Conservation (phyloP, 2,797 vertebrate genomes). For the Hyperoplus immaculatus region DNA sequence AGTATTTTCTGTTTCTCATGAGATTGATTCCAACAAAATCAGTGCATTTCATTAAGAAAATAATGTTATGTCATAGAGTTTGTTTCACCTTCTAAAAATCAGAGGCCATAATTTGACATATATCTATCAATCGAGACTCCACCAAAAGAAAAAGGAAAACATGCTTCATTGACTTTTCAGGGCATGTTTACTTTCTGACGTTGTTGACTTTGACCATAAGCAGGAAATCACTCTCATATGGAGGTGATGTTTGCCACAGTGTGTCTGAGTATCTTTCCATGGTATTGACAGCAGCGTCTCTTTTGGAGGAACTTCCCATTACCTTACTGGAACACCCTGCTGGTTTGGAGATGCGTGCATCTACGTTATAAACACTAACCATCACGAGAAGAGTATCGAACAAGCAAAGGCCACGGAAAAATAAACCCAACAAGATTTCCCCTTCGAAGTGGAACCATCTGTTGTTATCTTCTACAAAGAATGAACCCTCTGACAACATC, state of each 20-base stretch:
- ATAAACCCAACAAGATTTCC: constrained; percentile 75
- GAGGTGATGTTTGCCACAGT: constrained; percentile 58
- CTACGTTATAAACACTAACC: constrained; percentile 75
- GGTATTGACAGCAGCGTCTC: constrained; percentile 72
- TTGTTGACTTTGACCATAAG: constrained; percentile 53
- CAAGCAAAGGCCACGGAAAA: constrained; percentile 66
- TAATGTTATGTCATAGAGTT: constrained; percentile 31
- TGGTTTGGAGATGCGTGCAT: constrained; percentile 63
- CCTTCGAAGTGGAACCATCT: constrained; percentile 73
- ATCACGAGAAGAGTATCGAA: constrained; percentile 68
- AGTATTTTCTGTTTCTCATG: constrained; percentile 56
- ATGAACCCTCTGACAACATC: constrained; percentile 54
- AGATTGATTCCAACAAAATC: constrained; percentile 42
- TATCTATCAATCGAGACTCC: constrained; percentile 39
- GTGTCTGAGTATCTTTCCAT: constrained; percentile 67
- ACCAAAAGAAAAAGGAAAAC: constrained; percentile 45
- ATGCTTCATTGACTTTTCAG: constrained; percentile 35
- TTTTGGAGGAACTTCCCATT: constrained; percentile 60
- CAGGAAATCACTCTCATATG: constrained; percentile 78
- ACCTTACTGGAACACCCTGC: constrained; percentile 61
- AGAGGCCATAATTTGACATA: constrained; percentile 47
- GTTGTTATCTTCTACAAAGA: constrained; percentile 59
- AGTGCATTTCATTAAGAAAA: constrained; percentile 33
- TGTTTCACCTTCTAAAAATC: constrained; percentile 52
- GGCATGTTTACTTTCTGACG: constrained; percentile 54